A percentile compares a stretch with the other conserved stretches of the same genome.
Evolutionary conservation across 2,888 invertebrate species (phyloP).

Genomic region (Andrena bucephala): DNA sequence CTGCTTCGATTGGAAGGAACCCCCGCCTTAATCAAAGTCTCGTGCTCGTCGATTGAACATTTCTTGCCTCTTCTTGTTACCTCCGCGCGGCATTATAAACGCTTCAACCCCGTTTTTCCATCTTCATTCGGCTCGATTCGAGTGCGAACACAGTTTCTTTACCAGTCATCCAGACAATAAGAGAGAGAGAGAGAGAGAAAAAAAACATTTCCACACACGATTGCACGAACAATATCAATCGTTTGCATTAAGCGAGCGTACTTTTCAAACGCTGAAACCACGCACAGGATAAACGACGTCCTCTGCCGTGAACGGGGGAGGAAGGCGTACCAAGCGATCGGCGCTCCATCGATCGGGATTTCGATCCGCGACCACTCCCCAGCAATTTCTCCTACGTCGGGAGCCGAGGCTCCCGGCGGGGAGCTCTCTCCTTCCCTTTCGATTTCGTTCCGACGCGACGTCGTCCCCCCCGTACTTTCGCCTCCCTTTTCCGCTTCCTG

Average conservation of each 20-base stretch:
- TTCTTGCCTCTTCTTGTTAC: background rate
- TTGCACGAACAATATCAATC: background rate
- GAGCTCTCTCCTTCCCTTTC: conserved; percentile 5
- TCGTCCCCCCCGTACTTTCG: background rate
- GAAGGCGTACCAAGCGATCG: background rate
- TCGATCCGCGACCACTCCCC: background rate
- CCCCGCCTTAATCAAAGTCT: no score
- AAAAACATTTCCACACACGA: background rate
- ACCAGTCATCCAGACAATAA: conserved; percentile 3
- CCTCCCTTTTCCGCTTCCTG: conserved; percentile 11
- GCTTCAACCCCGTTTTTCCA: background rate
- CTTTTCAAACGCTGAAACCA: conserved; percentile 10
- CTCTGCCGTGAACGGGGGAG: background rate
- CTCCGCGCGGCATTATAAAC: background rate
- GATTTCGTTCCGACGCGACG: conserved; percentile 31
- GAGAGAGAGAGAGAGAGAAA: background rate
- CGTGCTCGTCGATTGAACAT: no score
- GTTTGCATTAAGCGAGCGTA: conserved; percentile 4
- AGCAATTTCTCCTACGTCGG: conserved; percentile 16
- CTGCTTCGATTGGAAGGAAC: no score
- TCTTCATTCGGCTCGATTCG: background rate
- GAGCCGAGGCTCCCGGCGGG: background rate
- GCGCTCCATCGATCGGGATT: background rate
- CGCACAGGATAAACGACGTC: background rate
- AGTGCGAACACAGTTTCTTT: background rate